phyloP scores from a whole-genome alignment of 2,797 vertebrate species.

The Denticeps clupeoides region DNA sequence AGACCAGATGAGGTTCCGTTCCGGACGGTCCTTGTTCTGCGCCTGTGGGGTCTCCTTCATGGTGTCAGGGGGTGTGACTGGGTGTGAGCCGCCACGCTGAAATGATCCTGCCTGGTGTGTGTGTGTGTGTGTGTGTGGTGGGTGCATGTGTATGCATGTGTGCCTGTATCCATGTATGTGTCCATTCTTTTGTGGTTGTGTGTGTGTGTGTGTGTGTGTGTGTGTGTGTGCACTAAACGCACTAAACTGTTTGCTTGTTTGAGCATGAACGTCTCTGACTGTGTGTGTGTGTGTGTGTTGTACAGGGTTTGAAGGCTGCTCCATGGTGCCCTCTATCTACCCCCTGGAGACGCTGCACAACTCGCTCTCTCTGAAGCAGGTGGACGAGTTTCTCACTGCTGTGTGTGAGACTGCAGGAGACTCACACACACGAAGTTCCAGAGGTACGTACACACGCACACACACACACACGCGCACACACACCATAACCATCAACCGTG shows the following conservation, averaged over 20 bases:
- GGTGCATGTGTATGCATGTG: background rate
- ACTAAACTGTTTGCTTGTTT: conserved; percentile 18
- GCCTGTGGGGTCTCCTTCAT: too few species aligned
- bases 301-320: conserved; percentile 95
- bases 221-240: background rate
- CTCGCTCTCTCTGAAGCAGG: conserved; percentile 89
- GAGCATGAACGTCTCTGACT: conserved; percentile 29
- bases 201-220: background rate
- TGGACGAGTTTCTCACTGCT: conserved; percentile 78
- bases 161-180: conserved; percentile 22
- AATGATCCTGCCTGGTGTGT: too few species aligned
- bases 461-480: background rate
- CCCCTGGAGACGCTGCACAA: conserved; percentile 97
- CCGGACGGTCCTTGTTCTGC: too few species aligned
- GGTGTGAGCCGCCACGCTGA: conserved; percentile 5
- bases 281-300: conserved; percentile 13
- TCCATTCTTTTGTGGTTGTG: conserved; percentile 10
- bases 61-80: background rate
- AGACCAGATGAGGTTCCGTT: too few species aligned
- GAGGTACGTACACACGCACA: conserved; percentile 57
- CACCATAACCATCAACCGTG: too few species aligned
- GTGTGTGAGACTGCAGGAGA: conserved; percentile 77
- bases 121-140: conserved; percentile 1
- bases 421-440: conserved; percentile 61
- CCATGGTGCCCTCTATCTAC: conserved; percentile 97